Conservation (phyloP, 2,797 vertebrate species). For the Coregonus sp. region DNA sequence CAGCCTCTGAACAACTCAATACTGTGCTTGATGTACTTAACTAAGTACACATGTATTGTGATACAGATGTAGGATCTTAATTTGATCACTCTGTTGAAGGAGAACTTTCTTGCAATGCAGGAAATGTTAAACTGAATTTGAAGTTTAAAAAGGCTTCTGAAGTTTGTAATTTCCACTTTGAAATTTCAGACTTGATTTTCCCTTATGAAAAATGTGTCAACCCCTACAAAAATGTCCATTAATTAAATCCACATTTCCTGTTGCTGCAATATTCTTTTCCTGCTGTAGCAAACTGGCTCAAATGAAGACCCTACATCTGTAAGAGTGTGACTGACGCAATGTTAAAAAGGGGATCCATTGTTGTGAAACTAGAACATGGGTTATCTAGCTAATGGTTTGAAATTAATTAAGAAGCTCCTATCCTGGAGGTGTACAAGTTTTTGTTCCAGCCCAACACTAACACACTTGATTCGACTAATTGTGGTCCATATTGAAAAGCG, state of each 20-base stretch:
- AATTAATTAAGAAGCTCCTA: neutral
- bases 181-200: too few relatives aligned
- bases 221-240: too few relatives aligned
- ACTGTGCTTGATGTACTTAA: conserved; percentile 41
- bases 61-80: neutral
- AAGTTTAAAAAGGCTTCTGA: too few relatives aligned
- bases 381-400: neutral
- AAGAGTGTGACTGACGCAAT: conserved; percentile 33
- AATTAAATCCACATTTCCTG: too few relatives aligned
- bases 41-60: conserved; percentile 28
- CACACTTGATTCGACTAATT: neutral
- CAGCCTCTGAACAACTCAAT: conserved; percentile 58
- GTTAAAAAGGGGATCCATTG: conserved; percentile 8
- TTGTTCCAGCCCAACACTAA: neutral
- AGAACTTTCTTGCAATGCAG: too few relatives aligned
- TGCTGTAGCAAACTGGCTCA: too few relatives aligned
- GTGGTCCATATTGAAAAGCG: neutral
- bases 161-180: too few relatives aligned
- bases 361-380: conserved; percentile 34
- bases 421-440: neutral
- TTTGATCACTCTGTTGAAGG: too few relatives aligned
- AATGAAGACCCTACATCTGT: neutral
- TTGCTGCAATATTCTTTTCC: too few relatives aligned
- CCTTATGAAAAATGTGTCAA: too few relatives aligned
- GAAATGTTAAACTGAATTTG: too few relatives aligned